These are phyloP conservation scores for Coptodon bakossiorum DNA, from an alignment of 2,113 vertebrate species.

Conservation along the genomic window DNA sequence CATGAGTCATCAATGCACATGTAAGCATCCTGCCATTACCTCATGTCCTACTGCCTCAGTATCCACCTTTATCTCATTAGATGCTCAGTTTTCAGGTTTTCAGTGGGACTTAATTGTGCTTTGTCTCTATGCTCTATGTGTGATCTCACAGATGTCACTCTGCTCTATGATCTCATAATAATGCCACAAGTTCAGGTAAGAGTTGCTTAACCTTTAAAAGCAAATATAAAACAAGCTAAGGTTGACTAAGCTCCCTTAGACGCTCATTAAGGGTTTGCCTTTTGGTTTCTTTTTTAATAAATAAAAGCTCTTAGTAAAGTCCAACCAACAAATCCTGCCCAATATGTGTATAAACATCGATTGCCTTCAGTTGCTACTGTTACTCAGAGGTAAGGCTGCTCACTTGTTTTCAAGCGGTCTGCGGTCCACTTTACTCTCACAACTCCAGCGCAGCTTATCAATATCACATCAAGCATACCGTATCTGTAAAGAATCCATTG, in stretches of 20 bases:
- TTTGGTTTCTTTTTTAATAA: neutral
- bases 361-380: neutral
- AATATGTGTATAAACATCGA: neutral
- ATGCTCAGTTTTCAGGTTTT: neutral
- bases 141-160: neutral
- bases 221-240: neutral
- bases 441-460: neutral
- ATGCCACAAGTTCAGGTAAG: neutral
- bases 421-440: neutral
- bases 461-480: neutral
- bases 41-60: neutral
- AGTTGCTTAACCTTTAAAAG: neutral
- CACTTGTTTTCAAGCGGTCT: neutral
- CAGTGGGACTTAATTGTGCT: neutral
- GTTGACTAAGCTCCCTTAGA: neutral
- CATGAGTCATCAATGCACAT: neutral
- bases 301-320: neutral
- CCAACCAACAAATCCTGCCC: neutral
- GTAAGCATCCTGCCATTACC: neutral
- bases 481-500: constrained; percentile 32
- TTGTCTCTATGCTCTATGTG: neutral
- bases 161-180: neutral
- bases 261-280: neutral
- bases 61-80: neutral
- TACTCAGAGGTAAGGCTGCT: neutral